phyloP scores from a whole-genome alignment of 2,888 invertebrate species.

The Chrysolina oricalcia region DNA sequence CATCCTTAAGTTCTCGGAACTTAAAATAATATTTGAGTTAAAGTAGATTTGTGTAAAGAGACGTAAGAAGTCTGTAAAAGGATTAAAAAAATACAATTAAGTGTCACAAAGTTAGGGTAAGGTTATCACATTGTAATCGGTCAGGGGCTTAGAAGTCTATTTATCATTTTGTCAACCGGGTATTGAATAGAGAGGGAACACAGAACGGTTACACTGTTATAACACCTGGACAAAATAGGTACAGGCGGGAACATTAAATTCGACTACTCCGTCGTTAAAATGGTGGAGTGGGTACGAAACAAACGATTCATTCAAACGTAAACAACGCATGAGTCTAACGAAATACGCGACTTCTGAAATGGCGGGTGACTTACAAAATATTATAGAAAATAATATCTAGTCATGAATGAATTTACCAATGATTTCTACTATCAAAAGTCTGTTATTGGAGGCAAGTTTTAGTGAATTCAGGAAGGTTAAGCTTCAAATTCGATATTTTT shows the following conservation, averaged over 20 bases:
- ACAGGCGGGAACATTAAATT: constrained; percentile 65
- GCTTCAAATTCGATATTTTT: too few species aligned
- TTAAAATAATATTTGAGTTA: constrained; percentile 34
- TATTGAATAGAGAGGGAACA: constrained; percentile 60
- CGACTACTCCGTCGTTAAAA: constrained; percentile 44
- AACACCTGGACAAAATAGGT: constrained; percentile 66
- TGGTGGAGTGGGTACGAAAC: constrained; percentile 30
- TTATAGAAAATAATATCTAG: background rate
- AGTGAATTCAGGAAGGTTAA: too few species aligned
- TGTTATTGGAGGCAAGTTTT: too few species aligned
- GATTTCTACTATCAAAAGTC: too few species aligned
- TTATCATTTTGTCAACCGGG: constrained; percentile 67
- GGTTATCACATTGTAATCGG: constrained; percentile 61
- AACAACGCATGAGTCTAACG: background rate
- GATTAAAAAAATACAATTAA: constrained; percentile 46
- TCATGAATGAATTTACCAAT: background rate
- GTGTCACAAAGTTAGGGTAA: constrained; percentile 56
- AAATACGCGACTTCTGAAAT: background rate
- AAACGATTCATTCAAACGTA: constrained; percentile 34
- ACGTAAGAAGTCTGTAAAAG: constrained; percentile 36
- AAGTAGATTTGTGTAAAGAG: constrained; percentile 35
- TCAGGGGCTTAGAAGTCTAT: constrained; percentile 62
- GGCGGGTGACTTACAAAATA: background rate
- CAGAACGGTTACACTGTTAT: constrained; percentile 66
- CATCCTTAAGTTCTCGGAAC: constrained; percentile 30